Base-by-base conservation (phyloP, 2,797 vertebrate genomes). In the Ciconia nigra region DNA sequence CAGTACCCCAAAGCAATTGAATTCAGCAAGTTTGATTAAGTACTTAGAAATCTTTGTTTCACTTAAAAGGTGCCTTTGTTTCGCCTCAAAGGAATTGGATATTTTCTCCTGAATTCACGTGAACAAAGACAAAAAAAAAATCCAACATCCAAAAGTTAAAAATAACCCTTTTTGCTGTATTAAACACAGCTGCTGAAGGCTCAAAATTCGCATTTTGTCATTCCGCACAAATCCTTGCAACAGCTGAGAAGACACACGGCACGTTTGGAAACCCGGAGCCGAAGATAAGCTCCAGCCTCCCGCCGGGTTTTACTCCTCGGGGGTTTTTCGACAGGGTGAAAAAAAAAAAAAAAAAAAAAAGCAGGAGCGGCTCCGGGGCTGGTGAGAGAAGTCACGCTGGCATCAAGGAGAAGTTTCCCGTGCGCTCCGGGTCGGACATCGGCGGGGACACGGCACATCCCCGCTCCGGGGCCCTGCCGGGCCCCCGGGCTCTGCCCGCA, bases 181-280 rank as follows among this genome's bases (percentile, higher is more conserved):
- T 98, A 98, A 98, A 95, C 88, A 80, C 97, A 99, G 99, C 98
- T 99, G 99, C 98, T 98, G 97, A 98, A 96, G 95, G 97, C 97
- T 97, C 77, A 94, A 98, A 98, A 98, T 98, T 96, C 95, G 19
- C 98, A 95, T 98, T 98, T 97, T 98, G 97, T 98, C 98, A 98
- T 98, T 97, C 98, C 77, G 59, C 94, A 97, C 98, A 98, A 98
- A 99, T 98, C 98, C 94, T 70, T 41, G 89, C 98, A 98, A 98
- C 99, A 99, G 99, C 98, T 99, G 99, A 99, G 98, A 98, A 98
- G 98, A 98, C 98, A 97, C 90, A 97, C 83, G 87, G 71, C 90
- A 79, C 11, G 47, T 87, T 95, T 94, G 82, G 77, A 91, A 92
- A 87, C 41, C 33, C 25, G 5, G 79, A 82, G 92, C 90, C 95